These are phyloP conservation scores for Metopia argyrocephala DNA, from an alignment of 2,888 invertebrate genomes.

Conservation along the genomic window DNA sequence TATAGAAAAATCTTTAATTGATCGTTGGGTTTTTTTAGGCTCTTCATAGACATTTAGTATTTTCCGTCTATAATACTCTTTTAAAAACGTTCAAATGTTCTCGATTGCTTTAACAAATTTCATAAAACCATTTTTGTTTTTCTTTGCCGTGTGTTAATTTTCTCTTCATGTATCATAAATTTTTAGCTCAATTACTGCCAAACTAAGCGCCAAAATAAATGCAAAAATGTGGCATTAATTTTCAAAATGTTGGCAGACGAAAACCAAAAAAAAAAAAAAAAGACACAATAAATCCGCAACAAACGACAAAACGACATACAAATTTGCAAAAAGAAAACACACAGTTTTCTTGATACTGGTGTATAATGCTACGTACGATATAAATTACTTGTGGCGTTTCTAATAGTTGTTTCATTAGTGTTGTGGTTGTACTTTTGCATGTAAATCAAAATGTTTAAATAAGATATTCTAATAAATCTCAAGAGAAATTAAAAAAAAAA, in stretches of 20 bases:
- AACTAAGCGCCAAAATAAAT: constrained; percentile 67
- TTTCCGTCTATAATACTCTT: too few relatives aligned
- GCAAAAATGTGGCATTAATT: constrained; percentile 64
- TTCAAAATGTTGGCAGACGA: constrained; percentile 56
- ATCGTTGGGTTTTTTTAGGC: too few relatives aligned
- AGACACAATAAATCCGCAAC: constrained; percentile 27
- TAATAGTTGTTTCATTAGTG: neutral
- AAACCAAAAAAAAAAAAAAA: neutral
- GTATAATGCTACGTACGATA: too few relatives aligned
- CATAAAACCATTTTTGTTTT: constrained; percentile 8
- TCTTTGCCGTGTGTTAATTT: constrained; percentile 52
- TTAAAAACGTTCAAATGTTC: too few relatives aligned
- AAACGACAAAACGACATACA: neutral
- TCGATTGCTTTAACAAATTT: too few relatives aligned
- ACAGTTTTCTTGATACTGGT: too few relatives aligned
- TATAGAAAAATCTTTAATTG: too few relatives aligned
- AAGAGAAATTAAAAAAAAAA: constrained; percentile 25
- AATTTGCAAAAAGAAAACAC: too few relatives aligned
- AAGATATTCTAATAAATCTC: constrained; percentile 60
- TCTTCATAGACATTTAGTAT: too few relatives aligned
- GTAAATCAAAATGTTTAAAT: constrained; percentile 58
- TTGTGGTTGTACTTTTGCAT: constrained; percentile 18
- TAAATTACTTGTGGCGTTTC: neutral
- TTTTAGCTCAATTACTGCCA: constrained; percentile 69
- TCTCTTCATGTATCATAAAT: constrained; percentile 61